Base-by-base conservation (phyloP, 92 coral and sea anemone genomes). In the Pocillopora meandrina region DNA sequence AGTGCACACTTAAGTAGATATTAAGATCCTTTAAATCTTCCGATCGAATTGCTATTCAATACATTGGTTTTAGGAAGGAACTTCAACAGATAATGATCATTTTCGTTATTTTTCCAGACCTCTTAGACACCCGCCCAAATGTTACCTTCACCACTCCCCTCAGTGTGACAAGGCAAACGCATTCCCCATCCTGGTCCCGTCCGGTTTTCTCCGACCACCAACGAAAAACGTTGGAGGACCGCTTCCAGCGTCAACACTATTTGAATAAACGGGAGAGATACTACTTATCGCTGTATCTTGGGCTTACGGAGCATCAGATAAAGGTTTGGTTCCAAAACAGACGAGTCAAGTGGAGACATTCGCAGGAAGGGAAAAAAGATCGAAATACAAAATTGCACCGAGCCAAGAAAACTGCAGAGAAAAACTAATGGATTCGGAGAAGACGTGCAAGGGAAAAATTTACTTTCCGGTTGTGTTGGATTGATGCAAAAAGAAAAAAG, bases 291-390 rank as follows among this genome's bases (percentile, higher is more conserved):
- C 82, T 85, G 74, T 81, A 72, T 65, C 56, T 86, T 13, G 88
- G 88, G 86, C 80, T 90, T 11, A 90, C 92, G 35, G 92, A 90
- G 18, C 88, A 87, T 63, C 92, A 90, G 33, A 81, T 90, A 65
- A 90, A 90, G 70, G 82, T 90, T 52, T 90, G 92, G 92, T 90
- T 90, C 71, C 92, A 90, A 78, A 90, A 90, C 36, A 82, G 92
- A 23, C 78, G 92, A 34, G 88, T 87, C 7, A 90, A 90, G 69
- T 82, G 75, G 81, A 75, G 88, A 75, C 82, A 83, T 55, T 56
- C 17, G 26, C 62, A 47, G 18, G 64, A 74, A 19, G 80, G 60
- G 3, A 21, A 72, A 6, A 31, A 42, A 69, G 33, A 42, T 42
- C 57, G 59, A 14, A 33, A n/a, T 1, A 4, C 76, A 56, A 56